A percentile compares a stretch with the other conserved stretches of the same genome.
Evolutionary conservation across 2,797 vertebrate genomes (phyloP).

Genomic region (Phyllotis vaccarum): DNA sequence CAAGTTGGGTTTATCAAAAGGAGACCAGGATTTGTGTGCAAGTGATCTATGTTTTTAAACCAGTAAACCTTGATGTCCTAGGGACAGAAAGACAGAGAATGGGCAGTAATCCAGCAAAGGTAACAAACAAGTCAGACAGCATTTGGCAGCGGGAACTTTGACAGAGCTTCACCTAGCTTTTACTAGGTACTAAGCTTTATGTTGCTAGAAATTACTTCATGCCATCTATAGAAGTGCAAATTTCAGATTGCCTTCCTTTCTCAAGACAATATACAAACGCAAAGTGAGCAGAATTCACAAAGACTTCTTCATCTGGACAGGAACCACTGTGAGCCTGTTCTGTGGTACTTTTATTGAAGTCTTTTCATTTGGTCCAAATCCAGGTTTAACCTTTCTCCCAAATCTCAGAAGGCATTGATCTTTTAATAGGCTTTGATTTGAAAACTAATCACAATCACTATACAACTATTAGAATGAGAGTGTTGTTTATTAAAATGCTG

Average conservation of each 20-base stretch:
- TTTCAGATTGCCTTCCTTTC: neutral
- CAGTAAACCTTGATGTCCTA: neutral
- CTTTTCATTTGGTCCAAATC: neutral
- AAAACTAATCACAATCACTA: conserved; percentile 49
- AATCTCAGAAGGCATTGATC: conserved; percentile 13
- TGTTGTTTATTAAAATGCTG: conserved; percentile 23
- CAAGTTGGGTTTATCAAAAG: neutral
- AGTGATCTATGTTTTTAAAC: conserved; percentile 5
- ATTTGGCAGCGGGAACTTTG: neutral
- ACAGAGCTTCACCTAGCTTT: neutral
- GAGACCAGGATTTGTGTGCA: neutral
- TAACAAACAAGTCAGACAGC: neutral
- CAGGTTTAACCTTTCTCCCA: neutral
- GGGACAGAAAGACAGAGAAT: neutral
- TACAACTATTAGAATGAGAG: neutral
- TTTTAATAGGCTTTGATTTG: conserved; percentile 54
- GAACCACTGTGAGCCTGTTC: neutral
- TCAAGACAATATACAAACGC: neutral
- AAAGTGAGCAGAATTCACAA: conserved; percentile 20
- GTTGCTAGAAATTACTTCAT: neutral
- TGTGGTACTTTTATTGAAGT: conserved; percentile 9
- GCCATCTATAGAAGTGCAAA: neutral
- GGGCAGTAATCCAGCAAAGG: neutral
- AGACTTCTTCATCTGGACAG: conserved; percentile 27
- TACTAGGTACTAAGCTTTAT: neutral